These are phyloP conservation scores for Polydrusus cervinus DNA, from an alignment of 2,888 invertebrate genomes.

Conservation along the genomic window DNA sequence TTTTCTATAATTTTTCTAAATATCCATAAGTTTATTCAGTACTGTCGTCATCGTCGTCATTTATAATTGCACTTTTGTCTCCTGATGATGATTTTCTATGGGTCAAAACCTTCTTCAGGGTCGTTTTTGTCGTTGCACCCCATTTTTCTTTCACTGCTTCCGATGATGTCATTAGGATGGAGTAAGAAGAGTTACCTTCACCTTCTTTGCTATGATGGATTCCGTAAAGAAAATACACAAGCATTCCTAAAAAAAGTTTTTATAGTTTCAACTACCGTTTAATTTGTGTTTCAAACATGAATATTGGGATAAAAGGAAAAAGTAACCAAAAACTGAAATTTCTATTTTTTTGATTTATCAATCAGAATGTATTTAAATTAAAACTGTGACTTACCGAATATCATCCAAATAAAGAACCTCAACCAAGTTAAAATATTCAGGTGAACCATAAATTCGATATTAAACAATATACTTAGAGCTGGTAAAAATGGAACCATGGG, in stretches of 20 bases:
- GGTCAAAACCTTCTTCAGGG: constrained; percentile 67
- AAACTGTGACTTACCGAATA: constrained; percentile 75
- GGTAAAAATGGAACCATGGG: constrained; percentile 88
- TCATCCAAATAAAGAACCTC: constrained; percentile 90
- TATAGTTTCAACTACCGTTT: too few species aligned
- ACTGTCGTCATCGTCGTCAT: constrained; percentile 67
- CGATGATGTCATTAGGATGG: constrained; percentile 78
- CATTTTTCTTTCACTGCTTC: constrained; percentile 78
- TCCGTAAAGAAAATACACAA: constrained; percentile 89
- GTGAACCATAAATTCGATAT: constrained; percentile 88
- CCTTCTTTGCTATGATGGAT: constrained; percentile 90
- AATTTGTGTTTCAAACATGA: too few species aligned
- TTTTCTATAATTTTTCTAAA: constrained; percentile 15
- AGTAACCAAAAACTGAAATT: too few species aligned
- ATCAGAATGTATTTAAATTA: too few species aligned
- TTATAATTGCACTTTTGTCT: constrained; percentile 69
- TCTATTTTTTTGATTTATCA: too few species aligned
- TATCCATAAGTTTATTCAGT: constrained; percentile 57
- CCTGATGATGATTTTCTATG: constrained; percentile 67
- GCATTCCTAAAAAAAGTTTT: constrained; percentile 77
- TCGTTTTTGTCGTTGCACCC: constrained; percentile 74
- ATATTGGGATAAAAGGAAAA: too few species aligned
- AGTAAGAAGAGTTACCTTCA: constrained; percentile 76
- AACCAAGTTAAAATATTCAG: constrained; percentile 88
- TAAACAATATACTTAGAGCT: constrained; percentile 85